phyloP scores from a whole-genome alignment of 2,888 invertebrate genomes.

The Thyatira batis region DNA sequence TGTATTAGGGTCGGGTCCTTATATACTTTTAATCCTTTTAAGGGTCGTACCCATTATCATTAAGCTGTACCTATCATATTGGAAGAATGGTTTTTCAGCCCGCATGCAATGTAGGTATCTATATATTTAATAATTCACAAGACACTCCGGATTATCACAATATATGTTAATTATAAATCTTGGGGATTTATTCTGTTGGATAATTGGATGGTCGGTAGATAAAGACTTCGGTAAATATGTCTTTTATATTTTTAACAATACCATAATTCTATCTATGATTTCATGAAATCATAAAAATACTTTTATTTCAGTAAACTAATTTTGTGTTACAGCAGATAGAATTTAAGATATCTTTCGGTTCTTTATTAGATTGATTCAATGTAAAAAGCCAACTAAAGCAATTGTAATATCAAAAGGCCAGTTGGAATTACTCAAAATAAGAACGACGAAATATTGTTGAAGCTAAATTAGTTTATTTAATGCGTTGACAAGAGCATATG shows the following conservation, averaged over 20 bases:
- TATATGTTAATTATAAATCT: constrained; percentile 23
- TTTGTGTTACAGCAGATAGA: neutral
- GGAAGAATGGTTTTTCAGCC: constrained; percentile 31
- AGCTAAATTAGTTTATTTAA: constrained; percentile 22
- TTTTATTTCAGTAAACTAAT: neutral
- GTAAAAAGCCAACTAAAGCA: neutral
- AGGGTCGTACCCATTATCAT: constrained; percentile 42
- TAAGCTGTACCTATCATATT: constrained; percentile 33
- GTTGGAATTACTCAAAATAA: constrained; percentile 1
- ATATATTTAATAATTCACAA: constrained; percentile 37
- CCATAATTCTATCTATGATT: neutral
- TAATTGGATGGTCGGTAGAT: neutral
- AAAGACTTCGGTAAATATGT: constrained; percentile 3
- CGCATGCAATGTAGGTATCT: constrained; percentile 29
- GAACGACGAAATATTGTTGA: constrained; percentile 16
- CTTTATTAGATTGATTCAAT: neutral
- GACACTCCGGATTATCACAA: constrained; percentile 20
- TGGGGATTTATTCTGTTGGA: constrained; percentile 8
- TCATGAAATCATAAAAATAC: neutral
- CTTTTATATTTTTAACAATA: no score
- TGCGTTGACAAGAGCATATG: constrained; percentile 22
- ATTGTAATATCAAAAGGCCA: neutral
- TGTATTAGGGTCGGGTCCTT: constrained; percentile 25
- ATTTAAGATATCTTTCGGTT: neutral
- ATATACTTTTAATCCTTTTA: constrained; percentile 46